phyloP scores from a whole-genome alignment of 2,888 invertebrate genomes.

The Erebia aethiops region DNA sequence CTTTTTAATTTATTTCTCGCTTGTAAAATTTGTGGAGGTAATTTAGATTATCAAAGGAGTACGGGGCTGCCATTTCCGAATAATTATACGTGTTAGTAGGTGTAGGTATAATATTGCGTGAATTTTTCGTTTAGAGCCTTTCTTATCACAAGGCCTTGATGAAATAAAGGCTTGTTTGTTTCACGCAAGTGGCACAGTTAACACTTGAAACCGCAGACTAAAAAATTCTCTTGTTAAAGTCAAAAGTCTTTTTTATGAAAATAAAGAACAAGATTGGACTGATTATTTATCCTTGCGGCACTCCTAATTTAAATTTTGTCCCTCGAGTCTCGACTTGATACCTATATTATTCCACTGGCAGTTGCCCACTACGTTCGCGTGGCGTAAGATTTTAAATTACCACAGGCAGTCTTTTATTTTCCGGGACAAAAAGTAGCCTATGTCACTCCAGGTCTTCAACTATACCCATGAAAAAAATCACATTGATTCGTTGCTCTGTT shows the following conservation, averaged over 20 bases:
- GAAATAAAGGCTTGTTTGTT: conserved; percentile 44
- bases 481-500: no score
- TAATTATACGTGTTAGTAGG: conserved; percentile 42
- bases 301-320: neutral
- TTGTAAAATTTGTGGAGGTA: conserved; percentile 39
- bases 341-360: no score
- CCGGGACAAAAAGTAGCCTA: no score
- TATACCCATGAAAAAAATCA: no score
- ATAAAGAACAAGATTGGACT: neutral
- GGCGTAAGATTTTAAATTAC: no score
- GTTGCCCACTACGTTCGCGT: no score
- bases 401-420: no score
- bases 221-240: neutral
- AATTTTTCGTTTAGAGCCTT: conserved; percentile 45
- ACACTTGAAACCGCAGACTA: neutral
- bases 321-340: neutral
- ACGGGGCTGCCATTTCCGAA: conserved; percentile 53
- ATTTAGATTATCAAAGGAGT: conserved; percentile 62
- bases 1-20: conserved; percentile 10
- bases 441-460: no score
- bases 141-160: conserved; percentile 55
- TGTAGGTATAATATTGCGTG: conserved; percentile 44
- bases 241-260: neutral
- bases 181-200: conserved; percentile 54
- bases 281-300: neutral